phyloP scores from a whole-genome alignment of 2,797 vertebrate genomes.

The Hippopotamyrus pictus region DNA sequence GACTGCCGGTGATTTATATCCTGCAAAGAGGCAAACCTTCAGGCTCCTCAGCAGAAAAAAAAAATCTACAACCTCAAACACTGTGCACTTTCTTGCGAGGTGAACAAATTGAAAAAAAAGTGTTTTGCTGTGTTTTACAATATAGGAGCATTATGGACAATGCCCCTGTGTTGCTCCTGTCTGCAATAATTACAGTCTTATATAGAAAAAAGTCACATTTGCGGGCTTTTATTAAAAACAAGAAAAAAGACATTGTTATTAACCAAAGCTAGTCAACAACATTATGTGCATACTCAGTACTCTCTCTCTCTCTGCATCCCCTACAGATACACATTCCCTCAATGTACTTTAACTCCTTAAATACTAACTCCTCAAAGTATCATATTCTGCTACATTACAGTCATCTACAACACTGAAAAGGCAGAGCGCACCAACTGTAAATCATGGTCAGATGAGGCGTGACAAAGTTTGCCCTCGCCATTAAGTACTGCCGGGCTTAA shows the following conservation, averaged over 20 bases:
- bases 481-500: constrained; percentile 29
- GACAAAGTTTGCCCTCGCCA: not conserved
- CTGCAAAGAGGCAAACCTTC: not conserved
- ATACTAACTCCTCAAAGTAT: not conserved
- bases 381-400: not conserved
- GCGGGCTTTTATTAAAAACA: constrained; percentile 10
- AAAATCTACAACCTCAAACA: not conserved
- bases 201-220: not conserved
- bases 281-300: not conserved
- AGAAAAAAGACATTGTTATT: not conserved
- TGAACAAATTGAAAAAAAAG: not conserved
- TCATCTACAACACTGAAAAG: not conserved
- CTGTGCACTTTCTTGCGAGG: not conserved
- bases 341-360: constrained; percentile 4
- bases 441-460: not conserved
- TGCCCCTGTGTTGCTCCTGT: not conserved
- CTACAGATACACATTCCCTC: not conserved
- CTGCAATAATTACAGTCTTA: not conserved
- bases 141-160: not conserved
- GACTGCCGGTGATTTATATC: constrained; percentile 11
- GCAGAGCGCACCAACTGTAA: not conserved
- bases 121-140: not conserved
- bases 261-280: constrained; percentile 2
- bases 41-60: not conserved
- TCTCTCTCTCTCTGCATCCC: not conserved